Percentiles rank a stretch among this genome's conserved stretches.
Conservation (phyloP, 2,113 vertebrate genomes). For the Vidua chalybeata region DNA sequence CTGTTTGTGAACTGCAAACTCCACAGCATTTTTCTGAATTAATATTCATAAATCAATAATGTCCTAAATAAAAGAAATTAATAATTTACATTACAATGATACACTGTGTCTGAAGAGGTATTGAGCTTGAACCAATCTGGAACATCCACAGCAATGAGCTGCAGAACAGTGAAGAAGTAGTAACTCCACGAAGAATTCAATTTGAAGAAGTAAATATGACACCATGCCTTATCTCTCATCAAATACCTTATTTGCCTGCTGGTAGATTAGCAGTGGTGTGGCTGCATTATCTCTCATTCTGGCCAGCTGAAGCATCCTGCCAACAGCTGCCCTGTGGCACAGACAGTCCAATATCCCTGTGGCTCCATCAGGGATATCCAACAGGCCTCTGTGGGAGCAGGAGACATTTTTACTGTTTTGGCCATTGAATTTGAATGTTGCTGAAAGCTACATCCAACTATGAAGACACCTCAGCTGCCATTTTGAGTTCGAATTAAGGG, state of each 20-base stretch:
- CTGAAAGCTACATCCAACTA: background rate
- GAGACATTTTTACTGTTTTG: background rate
- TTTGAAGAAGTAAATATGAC: background rate
- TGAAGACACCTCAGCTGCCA: background rate
- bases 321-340: background rate
- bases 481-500: background rate
- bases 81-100: background rate
- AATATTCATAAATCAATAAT: background rate
- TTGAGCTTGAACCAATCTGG: background rate
- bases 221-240: background rate
- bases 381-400: background rate
- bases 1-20: background rate
- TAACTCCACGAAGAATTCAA: background rate
- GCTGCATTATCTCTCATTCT: background rate
- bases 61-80: background rate
- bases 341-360: background rate
- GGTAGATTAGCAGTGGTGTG: background rate
- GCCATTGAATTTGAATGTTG: background rate
- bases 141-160: background rate
- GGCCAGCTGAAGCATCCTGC: background rate
- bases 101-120: background rate
- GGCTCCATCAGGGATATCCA: fast-evolving
- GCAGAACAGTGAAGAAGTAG: background rate
- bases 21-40: background rate
- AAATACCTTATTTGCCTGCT: background rate